phyloP scores from a whole-genome alignment of 2,113 vertebrate species.

The Pomatorhinus ruficollis region DNA sequence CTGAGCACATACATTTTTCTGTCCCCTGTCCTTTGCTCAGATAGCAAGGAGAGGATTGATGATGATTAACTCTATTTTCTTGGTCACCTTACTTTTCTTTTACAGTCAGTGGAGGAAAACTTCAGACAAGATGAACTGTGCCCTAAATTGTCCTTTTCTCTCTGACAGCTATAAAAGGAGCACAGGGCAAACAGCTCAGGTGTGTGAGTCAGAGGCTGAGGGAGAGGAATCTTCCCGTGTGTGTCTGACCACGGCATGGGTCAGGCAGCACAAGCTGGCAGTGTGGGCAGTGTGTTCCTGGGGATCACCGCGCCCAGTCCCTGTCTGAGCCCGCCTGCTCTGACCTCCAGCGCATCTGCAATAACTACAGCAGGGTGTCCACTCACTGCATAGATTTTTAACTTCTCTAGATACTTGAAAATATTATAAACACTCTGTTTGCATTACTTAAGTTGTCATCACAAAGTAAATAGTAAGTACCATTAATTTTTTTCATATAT shows the following conservation, averaged over 20 bases:
- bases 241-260: background rate
- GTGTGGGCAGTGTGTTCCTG: accelerated
- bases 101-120: background rate
- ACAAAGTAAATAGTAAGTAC: background rate
- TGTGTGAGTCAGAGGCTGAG: background rate
- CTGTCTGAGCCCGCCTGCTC: background rate
- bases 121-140: background rate
- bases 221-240: background rate
- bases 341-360: accelerated
- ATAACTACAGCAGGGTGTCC: background rate
- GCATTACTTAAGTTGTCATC: background rate
- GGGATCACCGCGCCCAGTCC: background rate
- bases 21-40: background rate
- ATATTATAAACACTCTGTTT: background rate
- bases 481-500: background rate
- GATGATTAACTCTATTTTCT: background rate
- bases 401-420: background rate
- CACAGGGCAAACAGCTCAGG: background rate
- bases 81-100: background rate
- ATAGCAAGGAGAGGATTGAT: background rate
- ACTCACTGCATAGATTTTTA: background rate
- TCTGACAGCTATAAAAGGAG: background rate
- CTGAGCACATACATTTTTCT: background rate
- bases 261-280: background rate
- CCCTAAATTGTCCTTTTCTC: background rate